Conservation (phyloP, 2,888 invertebrate species). For the Hymenopus coronatus region DNA sequence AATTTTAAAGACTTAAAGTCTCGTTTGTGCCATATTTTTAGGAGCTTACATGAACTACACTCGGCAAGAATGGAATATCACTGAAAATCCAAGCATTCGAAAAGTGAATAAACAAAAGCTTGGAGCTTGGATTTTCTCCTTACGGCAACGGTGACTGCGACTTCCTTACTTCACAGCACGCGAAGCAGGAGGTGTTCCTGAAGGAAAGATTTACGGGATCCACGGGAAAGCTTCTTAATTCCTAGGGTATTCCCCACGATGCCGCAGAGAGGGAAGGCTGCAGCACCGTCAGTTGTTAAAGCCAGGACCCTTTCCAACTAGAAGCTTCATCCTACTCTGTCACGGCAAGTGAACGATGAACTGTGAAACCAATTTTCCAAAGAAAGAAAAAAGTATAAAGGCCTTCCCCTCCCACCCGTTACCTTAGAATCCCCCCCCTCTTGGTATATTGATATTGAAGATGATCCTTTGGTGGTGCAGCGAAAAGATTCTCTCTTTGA, state of each 20-base stretch:
- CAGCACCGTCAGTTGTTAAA: conserved; percentile 1
- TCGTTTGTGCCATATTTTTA: too few relatives aligned
- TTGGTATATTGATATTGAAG: not conserved
- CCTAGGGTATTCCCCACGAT: not conserved
- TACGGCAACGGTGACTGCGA: not conserved
- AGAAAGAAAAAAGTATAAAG: not conserved
- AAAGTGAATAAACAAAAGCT: too few relatives aligned
- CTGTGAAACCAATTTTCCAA: conserved; percentile 21
- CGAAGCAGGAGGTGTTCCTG: not conserved
- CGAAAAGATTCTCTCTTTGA: not conserved
- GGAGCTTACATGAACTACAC: too few relatives aligned
- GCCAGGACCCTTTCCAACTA: not conserved
- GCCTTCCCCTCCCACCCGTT: too few relatives aligned
- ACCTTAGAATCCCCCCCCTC: too few relatives aligned
- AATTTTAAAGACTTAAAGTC: too few relatives aligned
- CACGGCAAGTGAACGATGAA: conserved; percentile 7
- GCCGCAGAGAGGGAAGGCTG: not conserved
- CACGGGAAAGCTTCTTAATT: conserved; percentile 28
- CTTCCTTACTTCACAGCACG: not conserved
- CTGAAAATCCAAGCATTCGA: too few relatives aligned
- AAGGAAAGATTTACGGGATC: conserved; percentile 26
- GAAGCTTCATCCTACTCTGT: not conserved
- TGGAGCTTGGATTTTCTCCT: not conserved
- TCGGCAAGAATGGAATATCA: too few relatives aligned
- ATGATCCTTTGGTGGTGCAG: not conserved